Evolutionary conservation across 2,113 vertebrate species (phyloP).

Genomic region (Thamnophis sirtalis): DNA sequence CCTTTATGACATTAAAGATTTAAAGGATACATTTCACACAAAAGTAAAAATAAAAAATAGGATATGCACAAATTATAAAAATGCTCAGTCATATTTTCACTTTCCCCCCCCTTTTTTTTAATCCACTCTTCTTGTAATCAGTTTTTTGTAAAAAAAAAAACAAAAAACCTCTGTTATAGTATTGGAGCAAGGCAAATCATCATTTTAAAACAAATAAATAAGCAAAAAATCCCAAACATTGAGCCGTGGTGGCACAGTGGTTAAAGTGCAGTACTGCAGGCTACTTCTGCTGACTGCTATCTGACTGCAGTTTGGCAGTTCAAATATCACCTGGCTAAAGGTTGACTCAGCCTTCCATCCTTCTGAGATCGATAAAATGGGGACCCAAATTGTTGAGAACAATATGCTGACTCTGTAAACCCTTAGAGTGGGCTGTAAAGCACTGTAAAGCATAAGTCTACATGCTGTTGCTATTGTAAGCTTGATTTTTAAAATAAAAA

Average conservation of each 20-base stretch:
- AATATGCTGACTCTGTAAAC: no score
- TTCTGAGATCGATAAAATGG: no score
- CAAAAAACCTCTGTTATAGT: background rate
- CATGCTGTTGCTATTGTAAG: background rate
- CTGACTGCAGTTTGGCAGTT: no score
- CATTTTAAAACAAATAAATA: background rate
- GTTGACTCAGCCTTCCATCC: no score
- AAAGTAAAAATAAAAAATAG: background rate
- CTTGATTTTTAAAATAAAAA: background rate
- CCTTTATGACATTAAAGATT: background rate
- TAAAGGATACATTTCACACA: background rate
- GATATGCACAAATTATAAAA: background rate
- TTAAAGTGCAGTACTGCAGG: no score
- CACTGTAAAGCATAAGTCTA: no score
- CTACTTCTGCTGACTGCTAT: no score
- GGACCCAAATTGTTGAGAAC: no score
- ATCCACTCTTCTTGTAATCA: background rate
- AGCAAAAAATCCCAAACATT: background rate
- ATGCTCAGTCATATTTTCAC: background rate
- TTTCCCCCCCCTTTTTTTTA: background rate
- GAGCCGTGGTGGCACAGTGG: no score
- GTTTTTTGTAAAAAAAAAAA: background rate
- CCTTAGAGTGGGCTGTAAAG: no score
- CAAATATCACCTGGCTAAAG: no score
- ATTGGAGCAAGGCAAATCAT: background rate